A percentile compares a stretch with the other conserved stretches of the same genome.
Conservation (phyloP, 2,888 invertebrate species). For the Ganaspis brasiliensis region DNA sequence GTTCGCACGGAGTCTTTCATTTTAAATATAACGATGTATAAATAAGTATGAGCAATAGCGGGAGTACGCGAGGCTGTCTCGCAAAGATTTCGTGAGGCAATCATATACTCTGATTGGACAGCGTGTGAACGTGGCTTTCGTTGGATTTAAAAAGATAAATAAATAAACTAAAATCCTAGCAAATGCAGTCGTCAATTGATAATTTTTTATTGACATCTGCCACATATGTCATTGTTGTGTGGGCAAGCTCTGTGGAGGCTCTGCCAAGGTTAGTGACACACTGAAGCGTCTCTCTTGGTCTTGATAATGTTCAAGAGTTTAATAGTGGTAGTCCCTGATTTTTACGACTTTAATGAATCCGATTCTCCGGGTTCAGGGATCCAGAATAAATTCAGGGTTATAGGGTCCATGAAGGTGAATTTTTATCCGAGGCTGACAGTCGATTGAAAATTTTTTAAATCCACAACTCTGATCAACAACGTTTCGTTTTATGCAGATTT, state of each 20-base stretch:
- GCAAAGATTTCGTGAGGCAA: slow-evolving; percentile 69
- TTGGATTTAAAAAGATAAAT: slow-evolving; percentile 26
- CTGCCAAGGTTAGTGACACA: slow-evolving; percentile 75
- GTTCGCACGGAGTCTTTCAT: slow-evolving; percentile 69
- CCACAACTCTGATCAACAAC: too few species aligned
- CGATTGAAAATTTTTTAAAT: background rate
- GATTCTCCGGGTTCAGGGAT: slow-evolving; percentile 36
- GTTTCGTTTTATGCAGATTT: slow-evolving; percentile 22
- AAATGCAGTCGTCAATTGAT: slow-evolving; percentile 66
- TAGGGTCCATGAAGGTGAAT: slow-evolving; percentile 17
- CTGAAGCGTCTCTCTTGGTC: slow-evolving; percentile 30
- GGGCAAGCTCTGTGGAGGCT: slow-evolving; percentile 69
- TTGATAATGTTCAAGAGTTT: slow-evolving; percentile 31
- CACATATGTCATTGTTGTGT: slow-evolving; percentile 71
- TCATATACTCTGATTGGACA: slow-evolving; percentile 57
- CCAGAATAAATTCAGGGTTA: slow-evolving; percentile 35
- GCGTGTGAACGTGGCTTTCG: slow-evolving; percentile 29
- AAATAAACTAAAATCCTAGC: slow-evolving; percentile 56
- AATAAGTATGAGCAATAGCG: slow-evolving; percentile 81
- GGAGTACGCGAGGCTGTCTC: slow-evolving; percentile 75
- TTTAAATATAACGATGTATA: slow-evolving; percentile 81
- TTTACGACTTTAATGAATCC: slow-evolving; percentile 33
- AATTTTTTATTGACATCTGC: slow-evolving; percentile 65
- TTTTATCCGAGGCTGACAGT: slow-evolving; percentile 13
- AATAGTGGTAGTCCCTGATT: slow-evolving; percentile 37